Evolutionary conservation across 2,888 invertebrate genomes (phyloP).

Genomic region (Gymnocheta viridis): DNA sequence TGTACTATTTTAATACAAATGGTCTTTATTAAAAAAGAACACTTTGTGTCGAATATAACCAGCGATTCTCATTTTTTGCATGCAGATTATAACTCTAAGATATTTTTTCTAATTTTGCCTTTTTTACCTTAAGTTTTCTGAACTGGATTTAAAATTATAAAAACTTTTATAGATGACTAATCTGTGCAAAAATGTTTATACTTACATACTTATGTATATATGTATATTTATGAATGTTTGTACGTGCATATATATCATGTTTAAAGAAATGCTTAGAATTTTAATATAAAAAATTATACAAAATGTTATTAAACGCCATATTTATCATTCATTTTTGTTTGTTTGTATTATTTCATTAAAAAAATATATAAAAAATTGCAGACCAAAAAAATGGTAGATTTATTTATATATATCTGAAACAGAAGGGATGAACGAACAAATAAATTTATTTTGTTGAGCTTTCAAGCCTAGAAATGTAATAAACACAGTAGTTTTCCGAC

Average conservation of each 20-base stretch:
- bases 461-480: slow-evolving; percentile 38
- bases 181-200: too few relatives aligned
- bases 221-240: neutral
- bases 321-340: slow-evolving; percentile 31
- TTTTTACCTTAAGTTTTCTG: too few relatives aligned
- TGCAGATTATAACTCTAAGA: too few relatives aligned
- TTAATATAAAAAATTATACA: slow-evolving; percentile 15
- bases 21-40: too few relatives aligned
- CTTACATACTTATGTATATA: neutral
- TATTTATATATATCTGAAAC: slow-evolving; percentile 39
- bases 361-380: slow-evolving; percentile 27
- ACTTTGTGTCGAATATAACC: too few relatives aligned
- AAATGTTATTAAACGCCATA: slow-evolving; percentile 49
- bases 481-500: neutral
- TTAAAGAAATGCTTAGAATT: neutral
- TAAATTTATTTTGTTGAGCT: slow-evolving; percentile 42
- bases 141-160: too few relatives aligned
- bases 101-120: too few relatives aligned
- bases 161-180: too few relatives aligned
- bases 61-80: too few relatives aligned
- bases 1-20: too few relatives aligned
- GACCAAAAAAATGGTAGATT: slow-evolving; percentile 42
- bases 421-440: slow-evolving; percentile 60
- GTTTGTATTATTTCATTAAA: slow-evolving; percentile 10
- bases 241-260: neutral